Base-by-base conservation (phyloP, 2,888 invertebrate species). In the Stenolophus ochropezus region DNA sequence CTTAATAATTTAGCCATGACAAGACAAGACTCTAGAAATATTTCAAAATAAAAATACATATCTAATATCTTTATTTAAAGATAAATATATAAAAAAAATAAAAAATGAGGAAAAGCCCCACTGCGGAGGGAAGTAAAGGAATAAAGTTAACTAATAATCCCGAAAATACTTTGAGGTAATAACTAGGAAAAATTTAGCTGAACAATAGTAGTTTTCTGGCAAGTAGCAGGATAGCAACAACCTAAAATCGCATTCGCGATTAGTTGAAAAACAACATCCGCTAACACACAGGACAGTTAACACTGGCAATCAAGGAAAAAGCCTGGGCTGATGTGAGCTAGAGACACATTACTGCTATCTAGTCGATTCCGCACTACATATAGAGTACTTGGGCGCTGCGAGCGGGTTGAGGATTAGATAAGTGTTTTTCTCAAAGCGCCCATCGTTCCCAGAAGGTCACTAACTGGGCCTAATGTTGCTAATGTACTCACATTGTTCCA, bases 281-380 rank as follows among this genome's bases (percentile, higher is more conserved):
- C 58, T 58, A 58, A 69, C 69, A 69, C 27, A 69, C 69, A 69
- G 8, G 42, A 49, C 73, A 73, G 49, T 73, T 73, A 73, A 49
- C 73, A 73, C 49, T 49, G 49, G 49, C 73, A 73, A 49, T 73
- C 73, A 73, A 73, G 49, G 47, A 73, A 73, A 73, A 73, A 73
- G 73, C 73, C 73, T 49, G 21, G 47, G 23, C 49, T 73, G 73
- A 73, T 73, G 73, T 20, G 73, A 73, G 25, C 73, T 73, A 23
- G 73, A 73, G 73, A 73, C 73, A 73, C 73, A 49, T 73, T 73
- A 73, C 49, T 11, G 73, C 73, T 73, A 73, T 73, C 73, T 73
- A 33, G 73, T 73, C 73, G 73, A 73, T 73, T 73, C 73, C 49
- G 49, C 51, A 73, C 51, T 33, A 69, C 65, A 69, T 69, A 69